These are phyloP conservation scores for Lepidurus apus DNA, from an alignment of 1,140 invertebrate genomes.

Conservation along the genomic window DNA sequence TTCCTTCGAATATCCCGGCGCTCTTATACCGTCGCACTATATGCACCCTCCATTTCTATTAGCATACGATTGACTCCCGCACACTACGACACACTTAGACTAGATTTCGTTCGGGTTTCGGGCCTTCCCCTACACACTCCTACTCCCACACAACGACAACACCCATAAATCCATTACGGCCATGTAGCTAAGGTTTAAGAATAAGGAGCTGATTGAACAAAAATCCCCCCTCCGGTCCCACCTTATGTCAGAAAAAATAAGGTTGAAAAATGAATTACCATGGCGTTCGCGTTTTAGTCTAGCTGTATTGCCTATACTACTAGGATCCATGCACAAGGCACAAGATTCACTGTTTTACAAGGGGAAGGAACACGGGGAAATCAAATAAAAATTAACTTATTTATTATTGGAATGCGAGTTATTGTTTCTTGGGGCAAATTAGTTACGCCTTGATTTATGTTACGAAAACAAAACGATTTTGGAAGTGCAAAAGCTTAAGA, in stretches of 20 bases:
- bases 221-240: not conserved
- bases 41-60: slow-evolving; percentile 16
- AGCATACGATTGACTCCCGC: slow-evolving; percentile 20
- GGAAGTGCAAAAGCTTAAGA: not conserved
- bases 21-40: not conserved
- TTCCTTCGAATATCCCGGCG: not conserved
- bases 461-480: no score
- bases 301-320: not conserved
- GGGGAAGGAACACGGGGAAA: not conserved
- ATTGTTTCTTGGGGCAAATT: no score
- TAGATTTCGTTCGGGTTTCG: slow-evolving; percentile 2
- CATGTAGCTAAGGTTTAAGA: slow-evolving; percentile 4
- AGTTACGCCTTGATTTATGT: no score
- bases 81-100: slow-evolving; percentile 21
- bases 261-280: not conserved
- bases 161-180: slow-evolving; percentile 19
- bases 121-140: not conserved
- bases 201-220: slow-evolving; percentile 19
- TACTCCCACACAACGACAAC: not conserved
- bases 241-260: not conserved
- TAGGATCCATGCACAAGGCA: not conserved
- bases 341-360: not conserved
- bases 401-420: no score
- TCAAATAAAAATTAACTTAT: no score
- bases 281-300: not conserved